A percentile compares a stretch with the other conserved stretches of the same genome.
These are phyloP conservation scores for Sebastes kiyomatsui DNA, from an alignment of 2,797 vertebrate genomes.

Conservation along the genomic window DNA sequence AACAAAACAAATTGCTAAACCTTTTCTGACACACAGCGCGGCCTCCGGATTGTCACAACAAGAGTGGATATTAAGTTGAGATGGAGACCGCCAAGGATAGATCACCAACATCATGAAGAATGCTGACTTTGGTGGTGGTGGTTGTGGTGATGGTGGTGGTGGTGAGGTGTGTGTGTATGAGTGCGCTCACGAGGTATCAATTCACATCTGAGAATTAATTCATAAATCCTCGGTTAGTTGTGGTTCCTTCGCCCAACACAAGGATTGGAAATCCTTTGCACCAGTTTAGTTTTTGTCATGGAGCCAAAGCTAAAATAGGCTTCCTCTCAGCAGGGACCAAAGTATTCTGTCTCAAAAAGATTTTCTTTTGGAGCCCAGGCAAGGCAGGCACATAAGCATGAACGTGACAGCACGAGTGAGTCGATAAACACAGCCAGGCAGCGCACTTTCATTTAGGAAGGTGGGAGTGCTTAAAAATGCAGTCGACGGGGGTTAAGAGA, in stretches of 20 bases:
- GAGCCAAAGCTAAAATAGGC: conserved; percentile 66
- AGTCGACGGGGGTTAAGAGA: conserved; percentile 11
- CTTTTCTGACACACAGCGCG: conserved; percentile 25
- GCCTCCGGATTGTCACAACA: conserved; percentile 44
- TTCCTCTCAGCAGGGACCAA: conserved; percentile 53
- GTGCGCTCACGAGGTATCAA: conserved; percentile 3
- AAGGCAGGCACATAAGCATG: conserved; percentile 35
- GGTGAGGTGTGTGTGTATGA: neutral
- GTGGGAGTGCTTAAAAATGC: conserved; percentile 57
- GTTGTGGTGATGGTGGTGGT: too few relatives aligned
- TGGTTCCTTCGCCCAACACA: conserved; percentile 5
- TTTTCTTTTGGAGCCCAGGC: conserved; percentile 13
- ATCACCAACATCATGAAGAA: conserved; percentile 50
- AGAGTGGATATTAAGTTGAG: conserved; percentile 58
- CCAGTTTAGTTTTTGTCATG: conserved; percentile 50
- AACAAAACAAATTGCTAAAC: conserved; percentile 60
- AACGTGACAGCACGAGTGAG: conserved; percentile 46
- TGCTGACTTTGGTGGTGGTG: conserved; percentile 27
- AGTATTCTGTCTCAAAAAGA: conserved; percentile 47
- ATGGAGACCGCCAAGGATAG: conserved; percentile 30
- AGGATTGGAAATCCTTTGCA: conserved; percentile 22
- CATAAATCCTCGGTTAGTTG: conserved; percentile 26
- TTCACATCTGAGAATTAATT: conserved; percentile 47
- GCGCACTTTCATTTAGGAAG: conserved; percentile 38
- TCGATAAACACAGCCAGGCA: conserved; percentile 54